Conservation (phyloP, 2,888 invertebrate species). For the Tortricodes alternella region DNA sequence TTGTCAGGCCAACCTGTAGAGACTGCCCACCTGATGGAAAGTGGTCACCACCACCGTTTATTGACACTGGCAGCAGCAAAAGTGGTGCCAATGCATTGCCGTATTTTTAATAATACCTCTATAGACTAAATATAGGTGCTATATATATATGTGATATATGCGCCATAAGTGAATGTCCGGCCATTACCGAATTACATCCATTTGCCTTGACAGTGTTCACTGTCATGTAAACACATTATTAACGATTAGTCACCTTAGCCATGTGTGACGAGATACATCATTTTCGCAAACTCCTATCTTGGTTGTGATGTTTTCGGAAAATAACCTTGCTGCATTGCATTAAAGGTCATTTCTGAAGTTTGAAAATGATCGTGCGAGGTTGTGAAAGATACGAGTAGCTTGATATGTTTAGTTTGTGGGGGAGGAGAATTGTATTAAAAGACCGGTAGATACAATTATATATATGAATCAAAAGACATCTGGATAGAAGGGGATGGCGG, state of each 20-base stretch:
- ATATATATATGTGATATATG: neutral
- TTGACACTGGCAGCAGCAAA: too few relatives aligned
- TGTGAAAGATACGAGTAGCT: too few relatives aligned
- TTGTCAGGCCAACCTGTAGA: too few relatives aligned
- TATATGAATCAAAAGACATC: neutral
- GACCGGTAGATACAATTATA: neutral
- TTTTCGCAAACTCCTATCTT: neutral
- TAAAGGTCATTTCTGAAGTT: neutral
- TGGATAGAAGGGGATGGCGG: neutral
- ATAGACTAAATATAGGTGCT: too few relatives aligned
- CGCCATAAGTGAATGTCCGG: conserved; percentile 1
- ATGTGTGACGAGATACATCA: neutral
- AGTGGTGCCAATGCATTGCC: too few relatives aligned
- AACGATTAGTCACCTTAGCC: conserved; percentile 17
- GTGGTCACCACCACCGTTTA: too few relatives aligned
- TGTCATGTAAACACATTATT: conserved; percentile 27
- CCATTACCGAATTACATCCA: conserved; percentile 10
- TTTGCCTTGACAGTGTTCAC: conserved; percentile 4
- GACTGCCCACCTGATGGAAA: too few relatives aligned
- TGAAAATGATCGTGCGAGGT: neutral
- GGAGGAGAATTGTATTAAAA: neutral
- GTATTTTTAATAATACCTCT: too few relatives aligned
- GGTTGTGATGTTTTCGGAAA: neutral
- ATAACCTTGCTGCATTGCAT: neutral
- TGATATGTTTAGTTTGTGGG: neutral